Evolutionary conservation across 2,888 invertebrate genomes (phyloP).

Genomic region (Ophion ventricosus): DNA sequence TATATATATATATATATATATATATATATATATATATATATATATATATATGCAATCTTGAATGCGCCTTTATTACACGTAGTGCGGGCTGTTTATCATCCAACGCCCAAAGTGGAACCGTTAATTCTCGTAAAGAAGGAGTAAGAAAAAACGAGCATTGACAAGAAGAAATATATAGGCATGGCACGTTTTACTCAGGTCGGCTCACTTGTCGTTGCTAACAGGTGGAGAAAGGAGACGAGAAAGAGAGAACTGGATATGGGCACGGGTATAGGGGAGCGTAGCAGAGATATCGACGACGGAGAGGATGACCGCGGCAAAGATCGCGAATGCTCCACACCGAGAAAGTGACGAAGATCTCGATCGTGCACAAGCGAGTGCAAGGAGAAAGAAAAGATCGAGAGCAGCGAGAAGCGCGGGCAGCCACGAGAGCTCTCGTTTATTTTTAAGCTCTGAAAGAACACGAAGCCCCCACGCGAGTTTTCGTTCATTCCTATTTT

Average conservation of each 20-base stretch:
- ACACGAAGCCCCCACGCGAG: conserved; percentile 23
- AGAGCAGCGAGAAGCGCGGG: conserved; percentile 48
- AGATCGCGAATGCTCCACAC: conserved; percentile 47
- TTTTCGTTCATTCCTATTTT: conserved; percentile 47
- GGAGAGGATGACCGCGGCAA: conserved; percentile 31
- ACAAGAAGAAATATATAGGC: conserved; percentile 37
- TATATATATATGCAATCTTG: no score
- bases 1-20: no score
- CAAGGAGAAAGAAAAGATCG: conserved; percentile 61
- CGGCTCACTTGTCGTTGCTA: conserved; percentile 43
- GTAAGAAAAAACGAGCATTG: conserved; percentile 10
- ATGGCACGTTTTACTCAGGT: conserved; percentile 43
- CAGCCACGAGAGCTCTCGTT: conserved; percentile 56
- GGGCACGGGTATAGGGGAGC: conserved; percentile 10
- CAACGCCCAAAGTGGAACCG: background rate
- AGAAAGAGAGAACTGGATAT: conserved; percentile 55
- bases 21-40: no score
- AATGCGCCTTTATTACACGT: no score
- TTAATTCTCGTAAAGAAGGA: conserved; percentile 7
- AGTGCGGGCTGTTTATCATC: background rate
- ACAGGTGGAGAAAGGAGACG: conserved; percentile 66
- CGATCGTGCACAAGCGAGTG: conserved; percentile 51
- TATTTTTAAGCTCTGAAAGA: conserved; percentile 34
- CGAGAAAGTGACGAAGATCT: conserved; percentile 66
- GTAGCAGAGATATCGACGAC: conserved; percentile 27